These are phyloP conservation scores for Bellardia bayeri DNA, from an alignment of 2,888 invertebrate species.

Conservation along the genomic window DNA sequence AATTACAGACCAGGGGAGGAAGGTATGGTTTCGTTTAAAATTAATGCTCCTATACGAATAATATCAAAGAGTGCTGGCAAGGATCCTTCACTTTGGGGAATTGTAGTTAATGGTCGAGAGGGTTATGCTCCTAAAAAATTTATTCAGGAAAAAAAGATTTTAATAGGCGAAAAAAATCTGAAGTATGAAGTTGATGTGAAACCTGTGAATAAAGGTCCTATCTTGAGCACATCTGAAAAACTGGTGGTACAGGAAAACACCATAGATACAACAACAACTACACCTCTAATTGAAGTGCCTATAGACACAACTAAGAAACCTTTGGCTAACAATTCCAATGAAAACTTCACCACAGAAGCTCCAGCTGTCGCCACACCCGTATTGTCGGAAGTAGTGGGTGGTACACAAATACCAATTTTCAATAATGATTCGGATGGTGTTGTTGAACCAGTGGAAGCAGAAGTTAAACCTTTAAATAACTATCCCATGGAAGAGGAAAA, in stretches of 20 bases:
- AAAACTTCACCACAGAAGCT: conserved; percentile 80
- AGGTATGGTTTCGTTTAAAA: conserved; percentile 87
- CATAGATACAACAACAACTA: conserved; percentile 58
- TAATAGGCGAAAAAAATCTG: conserved; percentile 82
- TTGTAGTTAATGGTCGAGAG: conserved; percentile 87
- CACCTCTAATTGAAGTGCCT: conserved; percentile 39
- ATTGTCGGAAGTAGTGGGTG: conserved; percentile 85
- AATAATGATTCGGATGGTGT: conserved; percentile 36
- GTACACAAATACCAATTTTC: conserved; percentile 86
- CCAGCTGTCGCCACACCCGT: conserved; percentile 73
- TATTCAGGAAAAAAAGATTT: conserved; percentile 87
- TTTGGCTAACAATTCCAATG: conserved; percentile 67
- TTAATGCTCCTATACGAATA: conserved; percentile 86
- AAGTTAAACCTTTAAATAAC: background rate
- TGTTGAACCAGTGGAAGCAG: background rate
- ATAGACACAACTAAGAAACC: conserved; percentile 15
- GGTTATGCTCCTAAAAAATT: conserved; percentile 88
- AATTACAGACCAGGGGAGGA: conserved; percentile 86
- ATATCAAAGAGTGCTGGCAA: conserved; percentile 89
- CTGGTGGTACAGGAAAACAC: conserved; percentile 60
- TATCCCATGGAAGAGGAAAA: conserved; percentile 72
- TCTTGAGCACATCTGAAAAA: conserved; percentile 76
- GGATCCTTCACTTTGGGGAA: conserved; percentile 87
- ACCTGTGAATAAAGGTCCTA: background rate
- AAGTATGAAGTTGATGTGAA: conserved; percentile 83